Evolutionary conservation across 2,113 vertebrate genomes (phyloP), one percentile per base, ranked within the genome.

Genomic region (Crotalus tigris): DNA sequence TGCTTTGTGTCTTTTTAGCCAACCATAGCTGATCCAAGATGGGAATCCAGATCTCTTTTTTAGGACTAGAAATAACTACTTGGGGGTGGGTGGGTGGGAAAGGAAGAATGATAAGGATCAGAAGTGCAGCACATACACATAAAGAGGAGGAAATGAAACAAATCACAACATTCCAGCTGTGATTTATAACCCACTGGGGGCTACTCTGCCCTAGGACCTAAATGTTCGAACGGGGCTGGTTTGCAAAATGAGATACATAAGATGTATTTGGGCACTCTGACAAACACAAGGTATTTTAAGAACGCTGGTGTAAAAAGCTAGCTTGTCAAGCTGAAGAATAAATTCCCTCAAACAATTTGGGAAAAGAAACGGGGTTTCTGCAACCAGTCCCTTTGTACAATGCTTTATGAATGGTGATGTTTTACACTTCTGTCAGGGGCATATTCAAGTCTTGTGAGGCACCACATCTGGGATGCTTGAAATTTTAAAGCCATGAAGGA

Each of bases 401-500:
- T 57, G 90, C 75, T 93, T 96, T 93, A 33, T 94, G 93, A 95
- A 57, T 89, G 55, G 51, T 4, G n/a, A 51, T 5, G 29, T 5
- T 29, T 2, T 59, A 93, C 85, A 1, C 92, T 94, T 64, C 61
- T 90, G 0, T 93, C 90, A 92, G 75, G 39, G 49, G 21, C 55
- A 89, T 46, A 90, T 58, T 90, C 69, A 92, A 49, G 44, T 88
- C 90, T 90, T 92, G 88, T 51, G 54, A 94, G 21, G 17, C 69
- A 46, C 11, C 59, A 91, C 85, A 92, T 90, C 3, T 24, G 91
- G 10, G 87, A 69, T 92, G 55, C 64, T 87, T 85, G 86, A 49
- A 61, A 24, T 46, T 93, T 58, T 87, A 94, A 92, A 95, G 93
- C 24, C 91, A 59, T n/a, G 19, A 94, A 87, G 57, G 57, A 94